Evolutionary conservation across 2,113 vertebrate species (phyloP).

Genomic region (Urocynchramus pylzowi): DNA sequence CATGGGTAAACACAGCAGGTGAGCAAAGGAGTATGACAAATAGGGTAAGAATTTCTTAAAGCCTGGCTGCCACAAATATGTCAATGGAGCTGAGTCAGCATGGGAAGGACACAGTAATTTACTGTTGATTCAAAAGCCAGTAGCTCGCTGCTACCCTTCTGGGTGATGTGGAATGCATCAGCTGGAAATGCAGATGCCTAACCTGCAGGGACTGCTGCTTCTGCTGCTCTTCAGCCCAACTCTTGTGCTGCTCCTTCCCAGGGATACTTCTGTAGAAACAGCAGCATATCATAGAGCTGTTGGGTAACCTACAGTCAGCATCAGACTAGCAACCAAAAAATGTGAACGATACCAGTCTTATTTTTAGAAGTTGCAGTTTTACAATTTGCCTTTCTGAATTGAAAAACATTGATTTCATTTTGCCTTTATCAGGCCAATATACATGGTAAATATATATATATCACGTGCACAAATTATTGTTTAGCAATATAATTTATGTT

Average conservation of each 20-base stretch:
- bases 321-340: neutral
- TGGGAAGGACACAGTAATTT: neutral
- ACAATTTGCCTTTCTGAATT: neutral
- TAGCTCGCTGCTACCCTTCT: neutral
- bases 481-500: neutral
- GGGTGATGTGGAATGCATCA: neutral
- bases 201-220: neutral
- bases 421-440: neutral
- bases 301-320: neutral
- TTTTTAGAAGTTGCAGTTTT: neutral
- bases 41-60: constrained; percentile 7
- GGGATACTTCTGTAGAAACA: neutral
- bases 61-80: neutral
- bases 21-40: neutral
- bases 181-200: neutral
- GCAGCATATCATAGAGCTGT: neutral
- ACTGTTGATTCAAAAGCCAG: neutral
- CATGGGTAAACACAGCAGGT: neutral
- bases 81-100: constrained; percentile 31
- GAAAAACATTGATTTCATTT: neutral
- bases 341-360: neutral
- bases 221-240: neutral
- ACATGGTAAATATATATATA: neutral
- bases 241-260: neutral
- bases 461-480: neutral